Conservation (phyloP, 2,888 invertebrate species). For the Chymomyza amoena region DNA sequence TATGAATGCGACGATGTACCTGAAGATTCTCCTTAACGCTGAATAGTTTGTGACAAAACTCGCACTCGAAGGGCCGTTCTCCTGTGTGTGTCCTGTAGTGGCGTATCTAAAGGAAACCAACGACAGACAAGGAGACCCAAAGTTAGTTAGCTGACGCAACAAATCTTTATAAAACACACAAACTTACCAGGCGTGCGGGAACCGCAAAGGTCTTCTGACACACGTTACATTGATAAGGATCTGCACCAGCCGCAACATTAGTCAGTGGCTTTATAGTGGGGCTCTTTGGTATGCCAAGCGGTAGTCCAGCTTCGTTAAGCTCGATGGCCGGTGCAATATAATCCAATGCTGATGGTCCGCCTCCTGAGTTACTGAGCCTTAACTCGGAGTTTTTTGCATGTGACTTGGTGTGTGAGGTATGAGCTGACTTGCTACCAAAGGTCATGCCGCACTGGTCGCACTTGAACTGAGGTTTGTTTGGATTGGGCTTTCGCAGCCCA, state of each 20-base stretch:
- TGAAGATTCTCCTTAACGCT: slow-evolving; percentile 95
- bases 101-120: slow-evolving; percentile 78
- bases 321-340: slow-evolving; percentile 45
- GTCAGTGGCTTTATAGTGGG: slow-evolving; percentile 74
- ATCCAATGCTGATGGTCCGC: slow-evolving; percentile 13
- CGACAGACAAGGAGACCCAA: not conserved
- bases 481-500: slow-evolving; percentile 52
- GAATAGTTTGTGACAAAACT: slow-evolving; percentile 94
- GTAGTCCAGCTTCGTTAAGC: slow-evolving; percentile 56
- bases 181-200: slow-evolving; percentile 86
- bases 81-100: slow-evolving; percentile 95
- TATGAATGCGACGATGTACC: slow-evolving; percentile 93
- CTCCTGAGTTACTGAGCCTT: slow-evolving; percentile 19
- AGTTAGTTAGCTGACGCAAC: not conserved
- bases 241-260: slow-evolving; percentile 78
- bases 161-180: not conserved
- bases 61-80: slow-evolving; percentile 93
- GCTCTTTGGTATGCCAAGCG: slow-evolving; percentile 74
- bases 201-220: slow-evolving; percentile 95
- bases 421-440: slow-evolving; percentile 87
- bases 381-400: slow-evolving; percentile 80
- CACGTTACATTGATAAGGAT: slow-evolving; percentile 93
- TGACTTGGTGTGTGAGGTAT: slow-evolving; percentile 85
- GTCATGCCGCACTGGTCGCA: slow-evolving; percentile 87
- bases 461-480: slow-evolving; percentile 80